Conservation (phyloP, 2,888 invertebrate genomes). For the Thereva unica region DNA sequence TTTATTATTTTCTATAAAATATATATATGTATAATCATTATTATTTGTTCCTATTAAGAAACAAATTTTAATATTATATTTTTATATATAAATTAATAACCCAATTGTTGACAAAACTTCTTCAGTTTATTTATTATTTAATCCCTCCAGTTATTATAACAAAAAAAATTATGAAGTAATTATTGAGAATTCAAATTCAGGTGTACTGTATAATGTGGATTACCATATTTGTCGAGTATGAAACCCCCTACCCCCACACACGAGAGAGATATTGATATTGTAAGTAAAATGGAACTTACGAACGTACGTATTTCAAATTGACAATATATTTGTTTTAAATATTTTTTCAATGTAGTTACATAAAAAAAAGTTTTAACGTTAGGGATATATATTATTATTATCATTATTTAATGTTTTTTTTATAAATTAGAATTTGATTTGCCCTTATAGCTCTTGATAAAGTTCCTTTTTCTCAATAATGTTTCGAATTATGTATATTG, state of each 20-base stretch:
- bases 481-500: no score
- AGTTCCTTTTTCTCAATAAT: no score
- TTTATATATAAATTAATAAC: slow-evolving; percentile 7
- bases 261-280: slow-evolving; percentile 11
- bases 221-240: no score
- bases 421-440: slow-evolving; percentile 19
- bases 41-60: slow-evolving; percentile 25
- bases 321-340: no score
- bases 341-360: background rate
- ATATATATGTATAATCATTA: slow-evolving; percentile 23
- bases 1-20: slow-evolving; percentile 20
- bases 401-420: slow-evolving; percentile 4
- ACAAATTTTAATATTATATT: slow-evolving; percentile 16
- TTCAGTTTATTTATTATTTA: no score
- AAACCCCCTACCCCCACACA: no score
- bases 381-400: slow-evolving; percentile 10
- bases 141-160: no score
- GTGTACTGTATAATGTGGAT: no score
- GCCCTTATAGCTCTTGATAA: no score
- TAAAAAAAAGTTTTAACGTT: slow-evolving; percentile 7
- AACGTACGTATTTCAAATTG: slow-evolving; percentile 24
- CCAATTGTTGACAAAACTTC: no score
- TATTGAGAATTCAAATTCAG: no score
- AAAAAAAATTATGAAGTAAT: no score
- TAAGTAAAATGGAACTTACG: slow-evolving; percentile 29